phyloP scores from a whole-genome alignment of 2,888 invertebrate genomes.

The Pomacea canaliculata region DNA sequence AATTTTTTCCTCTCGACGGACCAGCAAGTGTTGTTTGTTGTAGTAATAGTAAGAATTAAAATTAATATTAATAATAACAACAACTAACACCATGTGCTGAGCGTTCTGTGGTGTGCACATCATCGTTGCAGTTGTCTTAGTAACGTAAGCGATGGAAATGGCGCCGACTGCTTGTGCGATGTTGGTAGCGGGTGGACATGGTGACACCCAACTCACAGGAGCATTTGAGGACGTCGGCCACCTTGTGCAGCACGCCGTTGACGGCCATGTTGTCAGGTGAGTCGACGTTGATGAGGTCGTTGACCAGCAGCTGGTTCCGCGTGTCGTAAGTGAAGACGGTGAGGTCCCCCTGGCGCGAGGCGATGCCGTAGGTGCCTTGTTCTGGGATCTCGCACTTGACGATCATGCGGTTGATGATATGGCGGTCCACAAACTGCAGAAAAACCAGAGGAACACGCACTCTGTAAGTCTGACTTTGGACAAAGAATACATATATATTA shows the following conservation, averaged over 20 bases:
- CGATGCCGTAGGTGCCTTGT: slow-evolving; percentile 38
- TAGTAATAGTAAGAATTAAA: too few relatives aligned
- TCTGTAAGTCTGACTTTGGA: too few relatives aligned
- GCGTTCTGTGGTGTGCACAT: too few relatives aligned
- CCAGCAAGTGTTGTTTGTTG: too few relatives aligned
- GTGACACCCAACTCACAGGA: slow-evolving; percentile 30
- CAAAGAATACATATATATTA: too few relatives aligned
- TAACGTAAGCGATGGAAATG: slow-evolving; percentile 19
- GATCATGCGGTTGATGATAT: slow-evolving; percentile 63
- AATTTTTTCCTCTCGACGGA: too few relatives aligned
- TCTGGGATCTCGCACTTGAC: slow-evolving; percentile 39
- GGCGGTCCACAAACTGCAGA: slow-evolving; percentile 70
- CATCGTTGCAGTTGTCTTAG: background rate
- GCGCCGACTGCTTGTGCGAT: slow-evolving; percentile 7
- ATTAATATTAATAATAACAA: too few relatives aligned
- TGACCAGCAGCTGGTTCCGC: slow-evolving; percentile 35
- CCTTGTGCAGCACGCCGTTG: slow-evolving; percentile 44
- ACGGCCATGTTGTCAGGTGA: slow-evolving; percentile 32
- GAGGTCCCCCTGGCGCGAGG: slow-evolving; percentile 42
- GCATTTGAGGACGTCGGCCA: slow-evolving; percentile 47
- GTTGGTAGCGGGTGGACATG: slow-evolving; percentile 20
- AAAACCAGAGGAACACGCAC: background rate
- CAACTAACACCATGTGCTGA: too few relatives aligned
- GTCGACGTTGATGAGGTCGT: slow-evolving; percentile 42
- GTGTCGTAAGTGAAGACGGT: slow-evolving; percentile 39